Evolutionary conservation across 2,888 invertebrate species (phyloP).

Genomic region (Carterocephalus palaemon): DNA sequence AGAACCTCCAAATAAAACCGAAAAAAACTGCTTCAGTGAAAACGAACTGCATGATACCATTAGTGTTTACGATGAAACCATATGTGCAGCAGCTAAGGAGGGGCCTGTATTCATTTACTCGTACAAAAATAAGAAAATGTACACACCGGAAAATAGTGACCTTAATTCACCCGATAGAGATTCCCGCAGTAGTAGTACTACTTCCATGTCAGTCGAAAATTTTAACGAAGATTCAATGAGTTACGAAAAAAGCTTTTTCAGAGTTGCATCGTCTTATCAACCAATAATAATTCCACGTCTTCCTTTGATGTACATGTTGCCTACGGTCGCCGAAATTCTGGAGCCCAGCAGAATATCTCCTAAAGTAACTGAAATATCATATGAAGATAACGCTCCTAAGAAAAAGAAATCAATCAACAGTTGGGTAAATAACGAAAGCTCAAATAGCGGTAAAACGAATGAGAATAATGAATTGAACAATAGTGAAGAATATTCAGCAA

Average conservation of each 20-base stretch:
- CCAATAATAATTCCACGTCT: constrained; percentile 49
- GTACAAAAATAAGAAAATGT: constrained; percentile 54
- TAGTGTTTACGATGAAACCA: constrained; percentile 37
- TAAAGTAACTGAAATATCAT: constrained; percentile 28
- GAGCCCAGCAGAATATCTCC: constrained; percentile 44
- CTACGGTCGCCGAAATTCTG: constrained; percentile 60
- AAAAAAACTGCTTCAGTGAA: constrained; percentile 29
- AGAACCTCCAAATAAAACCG: background rate
- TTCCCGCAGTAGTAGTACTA: constrained; percentile 31
- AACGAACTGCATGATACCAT: constrained; percentile 38
- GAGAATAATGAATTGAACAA: constrained; percentile 18
- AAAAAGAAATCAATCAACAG: constrained; percentile 40
- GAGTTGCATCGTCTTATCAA: constrained; percentile 54
- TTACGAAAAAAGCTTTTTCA: constrained; percentile 20
- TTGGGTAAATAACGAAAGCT: constrained; percentile 38
- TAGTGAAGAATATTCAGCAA: constrained; percentile 33
- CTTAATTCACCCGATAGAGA: constrained; percentile 43
- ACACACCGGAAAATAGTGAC: constrained; percentile 45
- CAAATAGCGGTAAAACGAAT: background rate
- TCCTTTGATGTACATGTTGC: constrained; percentile 48
- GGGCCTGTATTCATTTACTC: constrained; percentile 63
- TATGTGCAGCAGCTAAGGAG: constrained; percentile 39
- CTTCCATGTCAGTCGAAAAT: constrained; percentile 4
- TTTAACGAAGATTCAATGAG: constrained; percentile 30
- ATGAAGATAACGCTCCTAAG: constrained; percentile 28